Evolutionary conservation across 2,797 vertebrate genomes (phyloP).

Genomic region (Pipistrellus pipistrellus): DNA sequence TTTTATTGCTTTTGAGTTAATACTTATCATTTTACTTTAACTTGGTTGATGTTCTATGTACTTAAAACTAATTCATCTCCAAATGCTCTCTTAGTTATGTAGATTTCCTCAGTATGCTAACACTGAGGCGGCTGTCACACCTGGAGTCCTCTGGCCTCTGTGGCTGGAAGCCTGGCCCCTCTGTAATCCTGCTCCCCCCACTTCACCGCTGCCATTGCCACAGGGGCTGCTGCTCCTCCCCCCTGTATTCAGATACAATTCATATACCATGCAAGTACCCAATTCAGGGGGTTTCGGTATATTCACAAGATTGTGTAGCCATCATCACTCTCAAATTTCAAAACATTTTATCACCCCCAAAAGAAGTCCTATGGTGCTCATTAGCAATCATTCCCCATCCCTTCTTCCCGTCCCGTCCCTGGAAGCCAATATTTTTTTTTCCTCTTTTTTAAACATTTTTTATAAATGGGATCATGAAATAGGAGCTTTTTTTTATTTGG

Average conservation of each 20-base stretch:
- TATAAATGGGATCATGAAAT: not conserved
- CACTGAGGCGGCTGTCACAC: not conserved
- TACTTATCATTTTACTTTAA: not conserved
- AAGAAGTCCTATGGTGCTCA: not conserved
- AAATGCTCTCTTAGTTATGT: no score
- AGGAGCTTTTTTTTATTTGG: not conserved
- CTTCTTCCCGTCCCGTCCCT: not conserved
- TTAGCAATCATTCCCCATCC: not conserved
- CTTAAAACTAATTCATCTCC: not conserved
- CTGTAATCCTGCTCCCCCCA: rapidly evolving
- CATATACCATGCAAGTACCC: no score
- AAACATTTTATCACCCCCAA: not conserved
- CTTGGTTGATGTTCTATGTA: not conserved
- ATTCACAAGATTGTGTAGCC: not conserved
- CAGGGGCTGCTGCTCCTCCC: not conserved
- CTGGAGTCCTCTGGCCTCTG: not conserved
- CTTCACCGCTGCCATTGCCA: not conserved
- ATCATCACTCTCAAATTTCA: not conserved
- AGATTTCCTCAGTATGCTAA: not conserved
- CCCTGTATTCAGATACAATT: not conserved
- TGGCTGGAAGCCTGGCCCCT: not conserved
- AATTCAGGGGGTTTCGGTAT: not conserved
- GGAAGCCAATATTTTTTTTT: no score
- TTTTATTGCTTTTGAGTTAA: not conserved
- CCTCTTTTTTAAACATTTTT: no score